Conservation (phyloP, 2,888 invertebrate genomes). For the Platycnemis pennipes region DNA sequence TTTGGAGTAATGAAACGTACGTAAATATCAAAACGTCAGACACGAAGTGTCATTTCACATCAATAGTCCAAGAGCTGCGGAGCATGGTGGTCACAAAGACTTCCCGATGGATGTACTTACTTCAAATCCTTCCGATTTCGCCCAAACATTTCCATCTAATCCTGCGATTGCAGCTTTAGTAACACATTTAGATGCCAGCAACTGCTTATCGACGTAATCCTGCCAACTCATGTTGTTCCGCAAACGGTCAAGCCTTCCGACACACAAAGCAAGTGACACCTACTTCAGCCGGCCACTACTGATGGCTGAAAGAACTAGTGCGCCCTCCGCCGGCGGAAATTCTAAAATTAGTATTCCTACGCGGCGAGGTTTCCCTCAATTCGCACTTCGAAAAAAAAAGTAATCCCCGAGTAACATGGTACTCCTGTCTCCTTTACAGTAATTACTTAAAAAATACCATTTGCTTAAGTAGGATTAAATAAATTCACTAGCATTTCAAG, state of each 20-base stretch:
- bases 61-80: slow-evolving; percentile 41
- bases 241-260: slow-evolving; percentile 59
- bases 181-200: slow-evolving; percentile 96
- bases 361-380: slow-evolving; percentile 64
- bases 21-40: slow-evolving; percentile 23
- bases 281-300: slow-evolving; percentile 73
- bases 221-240: slow-evolving; percentile 94
- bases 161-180: slow-evolving; percentile 97
- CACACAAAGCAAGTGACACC: slow-evolving; percentile 71
- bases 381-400: neutral
- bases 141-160: slow-evolving; percentile 97
- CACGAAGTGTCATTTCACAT: slow-evolving; percentile 51
- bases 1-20: neutral
- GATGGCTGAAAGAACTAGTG: slow-evolving; percentile 71
- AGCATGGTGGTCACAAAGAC: slow-evolving; percentile 69
- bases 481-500: neutral
- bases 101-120: slow-evolving; percentile 83
- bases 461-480: slow-evolving; percentile 49
- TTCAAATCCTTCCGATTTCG: slow-evolving; percentile 95
- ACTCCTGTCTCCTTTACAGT: no score
- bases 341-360: slow-evolving; percentile 71
- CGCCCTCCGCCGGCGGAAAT: slow-evolving; percentile 65
- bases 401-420: neutral
- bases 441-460: neutral
- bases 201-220: slow-evolving; percentile 98